Base-by-base conservation (phyloP, 2,888 invertebrate species). In the Netelia virgata region DNA sequence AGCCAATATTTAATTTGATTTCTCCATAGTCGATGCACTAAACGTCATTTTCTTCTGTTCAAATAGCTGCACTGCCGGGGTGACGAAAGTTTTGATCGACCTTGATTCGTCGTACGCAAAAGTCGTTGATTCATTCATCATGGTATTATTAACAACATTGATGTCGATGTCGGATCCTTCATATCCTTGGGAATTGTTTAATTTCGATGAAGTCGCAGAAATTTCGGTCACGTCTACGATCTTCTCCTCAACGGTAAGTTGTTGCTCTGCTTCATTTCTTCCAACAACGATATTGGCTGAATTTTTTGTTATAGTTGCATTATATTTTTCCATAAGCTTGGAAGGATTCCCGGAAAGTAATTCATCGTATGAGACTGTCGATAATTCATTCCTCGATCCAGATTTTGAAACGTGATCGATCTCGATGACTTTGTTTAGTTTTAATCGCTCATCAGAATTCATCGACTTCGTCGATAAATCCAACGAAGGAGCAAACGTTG, bases 331-430 rank as follows among this genome's bases (percentile, higher is more conserved):
- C 16, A 43, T 16, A 6, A 57, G 23, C 9, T 16, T 20, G 1
- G 28, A 41, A 6, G 55, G 20, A n/a, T 66, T 55, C 0, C 9
- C 64, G 20, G 36, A 53, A n/a, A 14, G 36, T 1, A 36, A 23
- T 14, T 53, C 18, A n/a, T 75, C 64, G 63, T 63, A 28, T 1
- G 61, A 9, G 6, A 61, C n/a, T 1, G 28, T 74, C 43, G 75
- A 66, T 11, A 41, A 20, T 18, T 41, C 36, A 5, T 16, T 74
- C 18, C 10, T 64, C 1, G 41, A 20, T 43, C 14, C 20, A 10
- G 8, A 18, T 11, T 3, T 28, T 1, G 11, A 41, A n/a, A 55
- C n/a, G 8, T 66, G 14, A 16, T 74, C 23, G 3, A 9, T 10
- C 1, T 3, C 53, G n/a, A 57, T 20, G 16, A 14, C 20, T 36